Conservation (phyloP, 2,797 vertebrate genomes). For the Poeciliopsis paucimaculata region DNA sequence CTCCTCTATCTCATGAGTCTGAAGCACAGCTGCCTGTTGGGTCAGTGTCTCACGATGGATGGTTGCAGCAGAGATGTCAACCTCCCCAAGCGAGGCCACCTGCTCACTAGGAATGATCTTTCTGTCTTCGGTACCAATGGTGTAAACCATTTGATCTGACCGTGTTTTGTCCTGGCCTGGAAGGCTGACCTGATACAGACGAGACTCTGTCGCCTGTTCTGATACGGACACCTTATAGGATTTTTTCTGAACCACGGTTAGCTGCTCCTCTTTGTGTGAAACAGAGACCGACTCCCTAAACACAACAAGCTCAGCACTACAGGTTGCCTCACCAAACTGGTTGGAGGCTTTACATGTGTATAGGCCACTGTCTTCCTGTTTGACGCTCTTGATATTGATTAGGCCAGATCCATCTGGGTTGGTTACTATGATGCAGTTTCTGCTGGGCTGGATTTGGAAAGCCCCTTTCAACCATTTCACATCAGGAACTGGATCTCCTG, state of each 20-base stretch:
- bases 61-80: constrained; percentile 78
- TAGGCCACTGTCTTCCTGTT: constrained; percentile 83
- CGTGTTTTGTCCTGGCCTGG: constrained; percentile 76
- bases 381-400: constrained; percentile 78
- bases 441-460: constrained; percentile 77
- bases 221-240: constrained; percentile 79
- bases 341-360: constrained; percentile 87
- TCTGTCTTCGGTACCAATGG: constrained; percentile 84
- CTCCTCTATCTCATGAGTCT: constrained; percentile 80
- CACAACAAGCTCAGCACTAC: constrained; percentile 87
- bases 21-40: constrained; percentile 80
- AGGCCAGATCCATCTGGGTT: constrained; percentile 86
- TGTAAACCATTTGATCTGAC: constrained; percentile 83
- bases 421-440: constrained; percentile 72
- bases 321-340: constrained; percentile 81
- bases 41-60: constrained; percentile 79
- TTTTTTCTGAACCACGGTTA: constrained; percentile 73
- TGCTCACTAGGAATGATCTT: constrained; percentile 82
- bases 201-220: constrained; percentile 84
- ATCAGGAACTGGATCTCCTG: constrained; percentile 81
- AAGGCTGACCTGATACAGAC: constrained; percentile 83
- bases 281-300: constrained; percentile 70
- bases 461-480: constrained; percentile 88
- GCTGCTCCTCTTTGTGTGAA: constrained; percentile 67
- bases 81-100: constrained; percentile 72